Evolutionary conservation across 2,888 invertebrate genomes (phyloP), one percentile per base, ranked within the genome.

Genomic region (Macrostomum cliftonense): DNA sequence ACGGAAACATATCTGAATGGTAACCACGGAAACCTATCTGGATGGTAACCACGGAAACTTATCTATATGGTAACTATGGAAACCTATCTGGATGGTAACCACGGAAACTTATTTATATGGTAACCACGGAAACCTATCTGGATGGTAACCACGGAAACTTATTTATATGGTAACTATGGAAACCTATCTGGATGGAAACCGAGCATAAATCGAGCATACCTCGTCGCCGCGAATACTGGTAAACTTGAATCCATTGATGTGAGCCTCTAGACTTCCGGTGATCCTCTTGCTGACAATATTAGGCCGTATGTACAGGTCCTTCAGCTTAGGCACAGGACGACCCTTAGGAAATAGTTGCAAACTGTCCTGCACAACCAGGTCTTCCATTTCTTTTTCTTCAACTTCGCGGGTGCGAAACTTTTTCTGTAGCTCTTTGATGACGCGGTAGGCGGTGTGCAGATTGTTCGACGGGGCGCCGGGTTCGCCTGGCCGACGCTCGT

Each of bases 171-270:
- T n/a, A n/a, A n/a, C n/a, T n/a, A n/a, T n/a, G n/a, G n/a, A n/a
- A n/a, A n/a, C n/a, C n/a, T n/a, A n/a, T n/a, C n/a, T n/a, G n/a
- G n/a, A n/a, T n/a, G n/a, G n/a, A n/a, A n/a, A n/a, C n/a, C n/a
- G n/a, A n/a, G n/a, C n/a, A n/a, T n/a, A n/a, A n/a, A n/a, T n/a
- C n/a, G n/a, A n/a, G n/a, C n/a, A n/a, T n/a, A n/a, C n/a, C 76
- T 97, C 97, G 65, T 99, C 97, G 5, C 97, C 97, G 61, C 95
- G 79, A n/a, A 97, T 87, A 0, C 95, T 95, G 0, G 93, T 95
- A 66, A 95, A 99, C 38, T 93, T 65, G 63, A 77, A 76, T 71
- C 95, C 95, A 64, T 97, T 97, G 0, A 81, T 78, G 63, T 97
- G 97, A 0, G 97, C 86, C 71, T 99, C 95, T 53, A 95, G 72